A percentile compares a stretch with the other conserved stretches of the same genome.
phyloP scores from a whole-genome alignment of 1,140 invertebrate genomes.

The Caerostris extrusa region DNA sequence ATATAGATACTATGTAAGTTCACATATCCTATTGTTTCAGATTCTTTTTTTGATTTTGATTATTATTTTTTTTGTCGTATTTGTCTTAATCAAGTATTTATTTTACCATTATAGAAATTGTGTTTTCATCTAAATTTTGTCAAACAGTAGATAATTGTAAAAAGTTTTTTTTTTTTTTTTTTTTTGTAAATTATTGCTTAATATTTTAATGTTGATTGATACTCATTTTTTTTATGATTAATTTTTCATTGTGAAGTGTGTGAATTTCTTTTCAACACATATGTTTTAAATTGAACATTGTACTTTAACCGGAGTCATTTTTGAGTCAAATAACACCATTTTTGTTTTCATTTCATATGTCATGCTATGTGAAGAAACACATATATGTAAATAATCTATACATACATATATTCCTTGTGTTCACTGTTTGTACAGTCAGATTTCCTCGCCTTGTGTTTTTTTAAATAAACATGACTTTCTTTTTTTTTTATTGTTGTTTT shows the following conservation, averaged over 20 bases:
- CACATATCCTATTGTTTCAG: slow-evolving; percentile 59
- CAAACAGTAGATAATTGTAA: not conserved
- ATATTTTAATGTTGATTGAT: slow-evolving; percentile 41
- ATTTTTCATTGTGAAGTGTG: slow-evolving; percentile 7
- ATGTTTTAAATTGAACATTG: slow-evolving; percentile 55
- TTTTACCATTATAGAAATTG: not conserved
- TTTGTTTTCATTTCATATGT: slow-evolving; percentile 55
- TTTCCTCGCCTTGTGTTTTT: slow-evolving; percentile 75
- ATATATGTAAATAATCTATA: slow-evolving; percentile 69
- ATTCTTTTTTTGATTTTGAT: not conserved
- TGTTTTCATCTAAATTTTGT: not conserved
- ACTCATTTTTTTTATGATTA: slow-evolving; percentile 17
- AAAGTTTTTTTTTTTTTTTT: not conserved
- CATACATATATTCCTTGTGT: slow-evolving; percentile 66
- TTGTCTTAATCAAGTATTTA: slow-evolving; percentile 19
- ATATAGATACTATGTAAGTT: slow-evolving; percentile 53
- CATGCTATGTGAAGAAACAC: slow-evolving; percentile 46
- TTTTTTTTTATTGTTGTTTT: slow-evolving; percentile 42
- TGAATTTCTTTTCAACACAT: not conserved
- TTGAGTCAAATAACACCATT: slow-evolving; percentile 23
- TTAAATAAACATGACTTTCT: slow-evolving; percentile 72
- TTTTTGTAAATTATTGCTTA: slow-evolving; percentile 43
- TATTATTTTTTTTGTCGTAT: slow-evolving; percentile 30
- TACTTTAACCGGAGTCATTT: slow-evolving; percentile 56
- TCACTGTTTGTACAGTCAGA: slow-evolving; percentile 75